phyloP scores from a whole-genome alignment of 2,888 invertebrate genomes.

The Lacanobia wlatinum region DNA sequence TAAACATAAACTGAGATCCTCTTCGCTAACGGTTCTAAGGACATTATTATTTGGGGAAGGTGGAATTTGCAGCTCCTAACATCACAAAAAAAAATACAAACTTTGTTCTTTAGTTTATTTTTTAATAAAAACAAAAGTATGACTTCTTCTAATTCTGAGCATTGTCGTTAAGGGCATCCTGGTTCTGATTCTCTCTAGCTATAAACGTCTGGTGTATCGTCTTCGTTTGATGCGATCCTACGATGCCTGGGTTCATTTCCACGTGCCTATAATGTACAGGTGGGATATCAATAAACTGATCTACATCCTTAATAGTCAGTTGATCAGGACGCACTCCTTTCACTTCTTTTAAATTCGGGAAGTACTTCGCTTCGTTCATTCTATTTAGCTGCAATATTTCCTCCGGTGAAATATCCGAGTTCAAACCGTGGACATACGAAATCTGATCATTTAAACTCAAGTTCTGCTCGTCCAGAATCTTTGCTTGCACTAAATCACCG shows the following conservation, averaged over 20 bases:
- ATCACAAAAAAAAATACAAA: conserved; percentile 25
- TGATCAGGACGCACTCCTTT: conserved; percentile 24
- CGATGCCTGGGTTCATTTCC: conserved; percentile 1
- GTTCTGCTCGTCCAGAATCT: conserved; percentile 68
- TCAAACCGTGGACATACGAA: conserved; percentile 65
- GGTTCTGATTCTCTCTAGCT: conserved; percentile 6
- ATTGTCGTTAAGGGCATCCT: conserved; percentile 1
- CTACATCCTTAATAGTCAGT: conserved; percentile 25
- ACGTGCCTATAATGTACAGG: conserved; percentile 31
- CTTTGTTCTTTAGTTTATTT: conserved; percentile 47
- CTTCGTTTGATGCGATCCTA: conserved; percentile 1
- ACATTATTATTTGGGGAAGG: neutral
- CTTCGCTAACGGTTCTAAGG: neutral
- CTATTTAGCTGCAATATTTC: conserved; percentile 55
- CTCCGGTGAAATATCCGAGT: conserved; percentile 67
- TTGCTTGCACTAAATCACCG: conserved; percentile 77
- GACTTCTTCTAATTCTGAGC: conserved; percentile 27
- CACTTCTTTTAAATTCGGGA: conserved; percentile 17
- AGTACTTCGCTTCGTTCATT: conserved; percentile 52
- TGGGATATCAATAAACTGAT: conserved; percentile 32
- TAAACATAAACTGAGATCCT: too few relatives aligned
- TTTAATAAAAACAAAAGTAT: conserved; percentile 49
- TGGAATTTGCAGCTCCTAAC: neutral
- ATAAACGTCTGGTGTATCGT: conserved; percentile 12
- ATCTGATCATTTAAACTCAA: conserved; percentile 66